These are phyloP conservation scores for Phacellophora camtschatica DNA, from an alignment of 30 jellyfish, hydroid and myxozoan genomes.

Conservation along the genomic window DNA sequence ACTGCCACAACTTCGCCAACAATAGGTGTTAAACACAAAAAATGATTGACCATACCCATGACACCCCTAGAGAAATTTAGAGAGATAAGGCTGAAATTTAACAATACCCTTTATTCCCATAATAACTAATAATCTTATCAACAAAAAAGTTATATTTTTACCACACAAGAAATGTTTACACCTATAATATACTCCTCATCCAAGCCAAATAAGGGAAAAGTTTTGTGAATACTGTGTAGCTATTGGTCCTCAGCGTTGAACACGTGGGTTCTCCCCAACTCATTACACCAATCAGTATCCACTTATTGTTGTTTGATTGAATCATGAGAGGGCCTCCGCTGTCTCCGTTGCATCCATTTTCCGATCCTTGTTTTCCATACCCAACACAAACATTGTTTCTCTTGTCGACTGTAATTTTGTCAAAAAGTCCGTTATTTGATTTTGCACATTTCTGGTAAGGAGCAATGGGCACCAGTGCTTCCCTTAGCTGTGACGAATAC, in stretches of 20 bases:
- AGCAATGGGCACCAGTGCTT: constrained; percentile 67
- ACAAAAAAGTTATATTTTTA: too few relatives aligned
- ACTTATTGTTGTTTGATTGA: constrained; percentile 1
- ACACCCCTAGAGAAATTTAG: too few relatives aligned
- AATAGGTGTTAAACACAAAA: too few relatives aligned
- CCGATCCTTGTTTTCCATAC: constrained; percentile 55
- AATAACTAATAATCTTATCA: too few relatives aligned
- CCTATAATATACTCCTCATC: constrained; percentile 16
- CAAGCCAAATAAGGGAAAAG: constrained; percentile 50
- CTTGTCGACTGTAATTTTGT: constrained; percentile 39
- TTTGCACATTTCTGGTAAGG: constrained; percentile 43
- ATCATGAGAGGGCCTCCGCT: constrained; percentile 87
- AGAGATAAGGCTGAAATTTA: too few relatives aligned
- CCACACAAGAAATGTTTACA: too few relatives aligned
- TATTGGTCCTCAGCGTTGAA: constrained; percentile 26
- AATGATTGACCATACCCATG: too few relatives aligned
- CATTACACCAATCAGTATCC: constrained; percentile 76
- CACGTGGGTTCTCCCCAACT: constrained; percentile 95
- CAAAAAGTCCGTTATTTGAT: constrained; percentile 46
- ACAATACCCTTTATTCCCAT: too few relatives aligned
- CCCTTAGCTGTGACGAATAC: constrained; percentile 47
- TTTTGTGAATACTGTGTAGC: constrained; percentile 82
- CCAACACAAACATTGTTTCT: constrained; percentile 73
- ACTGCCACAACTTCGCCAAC: too few relatives aligned
- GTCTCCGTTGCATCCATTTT: constrained; percentile 90